These are phyloP conservation scores for Squalus acanthias DNA, from an alignment of 2,797 vertebrate species.

Conservation along the genomic window DNA sequence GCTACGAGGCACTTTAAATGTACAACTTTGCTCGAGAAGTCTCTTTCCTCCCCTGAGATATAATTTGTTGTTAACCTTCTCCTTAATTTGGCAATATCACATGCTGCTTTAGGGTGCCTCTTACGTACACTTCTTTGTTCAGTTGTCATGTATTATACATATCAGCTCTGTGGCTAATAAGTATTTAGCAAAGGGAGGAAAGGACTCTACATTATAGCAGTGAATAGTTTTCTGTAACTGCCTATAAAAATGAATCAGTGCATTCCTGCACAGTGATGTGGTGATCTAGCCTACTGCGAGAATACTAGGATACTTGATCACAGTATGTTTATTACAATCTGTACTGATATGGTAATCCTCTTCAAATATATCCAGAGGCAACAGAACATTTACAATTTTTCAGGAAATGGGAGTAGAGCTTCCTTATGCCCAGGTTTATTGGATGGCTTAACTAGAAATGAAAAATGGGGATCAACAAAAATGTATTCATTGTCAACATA, in stretches of 20 bases:
- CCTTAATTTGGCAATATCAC: background rate
- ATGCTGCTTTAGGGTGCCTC: background rate
- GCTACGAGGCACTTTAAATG: background rate
- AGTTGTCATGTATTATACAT: background rate
- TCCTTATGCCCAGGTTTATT: background rate
- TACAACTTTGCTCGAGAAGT: background rate
- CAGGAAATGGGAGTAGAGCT: background rate
- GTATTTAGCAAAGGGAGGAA: background rate
- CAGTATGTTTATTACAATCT: background rate
- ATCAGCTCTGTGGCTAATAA: background rate
- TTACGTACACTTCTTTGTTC: background rate
- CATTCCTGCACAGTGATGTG: background rate
- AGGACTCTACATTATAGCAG: background rate
- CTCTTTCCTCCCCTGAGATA: background rate
- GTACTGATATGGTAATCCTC: background rate
- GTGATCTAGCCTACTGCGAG: background rate
- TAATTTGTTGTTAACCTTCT: too few relatives aligned
- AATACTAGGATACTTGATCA: background rate
- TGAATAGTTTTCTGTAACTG: background rate
- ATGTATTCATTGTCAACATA: background rate
- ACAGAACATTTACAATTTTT: background rate
- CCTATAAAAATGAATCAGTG: slow-evolving; percentile 22
- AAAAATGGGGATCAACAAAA: slow-evolving; percentile 7
- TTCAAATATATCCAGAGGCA: background rate
- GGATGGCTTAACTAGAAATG: background rate